Evolutionary conservation across 2,797 vertebrate genomes (phyloP).

Genomic region (Etheostoma perlongum): DNA sequence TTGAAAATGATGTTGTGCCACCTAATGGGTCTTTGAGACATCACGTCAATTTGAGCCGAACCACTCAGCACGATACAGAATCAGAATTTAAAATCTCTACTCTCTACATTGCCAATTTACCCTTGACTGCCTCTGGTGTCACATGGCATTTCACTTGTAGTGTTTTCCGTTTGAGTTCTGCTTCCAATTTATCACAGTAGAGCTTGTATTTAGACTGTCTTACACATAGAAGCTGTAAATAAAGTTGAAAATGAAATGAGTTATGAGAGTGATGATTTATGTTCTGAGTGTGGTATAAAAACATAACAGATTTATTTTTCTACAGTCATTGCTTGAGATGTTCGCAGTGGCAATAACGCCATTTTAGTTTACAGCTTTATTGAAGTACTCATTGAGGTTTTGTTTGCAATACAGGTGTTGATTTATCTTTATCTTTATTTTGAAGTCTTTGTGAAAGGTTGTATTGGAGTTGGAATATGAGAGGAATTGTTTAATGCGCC

Average conservation of each 20-base stretch:
- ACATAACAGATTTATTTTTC: background rate
- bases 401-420: background rate
- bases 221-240: conserved; percentile 10
- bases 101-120: conserved; percentile 45
- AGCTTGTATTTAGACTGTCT: conserved; percentile 1
- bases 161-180: conserved; percentile 23
- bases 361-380: background rate
- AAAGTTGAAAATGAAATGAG: conserved; percentile 18
- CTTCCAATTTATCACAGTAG: conserved; percentile 24
- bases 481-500: no score
- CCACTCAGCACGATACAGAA: conserved; percentile 51
- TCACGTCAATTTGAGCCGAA: conserved; percentile 70
- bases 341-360: conserved; percentile 5
- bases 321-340: background rate
- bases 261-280: conserved; percentile 14
- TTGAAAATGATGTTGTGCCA: conserved; percentile 67
- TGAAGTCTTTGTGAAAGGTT: no score
- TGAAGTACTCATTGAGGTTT: background rate
- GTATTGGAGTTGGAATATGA: no score
- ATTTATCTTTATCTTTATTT: no score
- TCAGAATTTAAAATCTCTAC: conserved; percentile 51
- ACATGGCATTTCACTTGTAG: conserved; percentile 13
- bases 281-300: conserved; percentile 4
- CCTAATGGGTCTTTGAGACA: conserved; percentile 75
- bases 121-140: conserved; percentile 35